phyloP scores from a whole-genome alignment of 2,888 invertebrate genomes.

The Cryptus viduatorius region DNA sequence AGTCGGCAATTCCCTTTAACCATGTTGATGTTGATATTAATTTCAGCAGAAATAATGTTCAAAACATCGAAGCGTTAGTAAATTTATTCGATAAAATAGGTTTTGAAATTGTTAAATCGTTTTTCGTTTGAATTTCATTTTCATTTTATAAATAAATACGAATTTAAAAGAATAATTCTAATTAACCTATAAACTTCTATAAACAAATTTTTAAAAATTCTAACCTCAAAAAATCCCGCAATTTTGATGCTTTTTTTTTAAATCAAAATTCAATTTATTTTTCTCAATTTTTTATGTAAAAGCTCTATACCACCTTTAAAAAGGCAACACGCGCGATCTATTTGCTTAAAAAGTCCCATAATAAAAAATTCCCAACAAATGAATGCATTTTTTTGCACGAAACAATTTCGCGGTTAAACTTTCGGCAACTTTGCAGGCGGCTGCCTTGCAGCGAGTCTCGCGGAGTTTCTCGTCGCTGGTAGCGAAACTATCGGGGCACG shows the following conservation, averaged over 20 bases:
- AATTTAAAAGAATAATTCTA: no score
- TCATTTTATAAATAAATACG: no score
- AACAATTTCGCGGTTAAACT: background rate
- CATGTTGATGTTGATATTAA: background rate
- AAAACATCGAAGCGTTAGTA: background rate
- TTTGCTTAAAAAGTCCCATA: background rate
- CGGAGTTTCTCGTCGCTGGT: conserved; percentile 1
- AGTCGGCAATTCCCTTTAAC: background rate
- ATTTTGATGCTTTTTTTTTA: background rate
- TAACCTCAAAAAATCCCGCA: background rate
- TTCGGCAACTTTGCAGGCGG: background rate
- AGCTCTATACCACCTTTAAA: background rate
- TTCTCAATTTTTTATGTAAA: no score
- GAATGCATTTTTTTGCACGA: background rate
- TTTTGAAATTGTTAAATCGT: no score
- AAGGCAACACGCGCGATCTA: background rate
- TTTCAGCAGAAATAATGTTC: background rate
- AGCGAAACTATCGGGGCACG: conserved; percentile 30
- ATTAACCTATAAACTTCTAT: no score
- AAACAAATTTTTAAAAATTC: no score
- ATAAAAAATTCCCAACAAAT: background rate
- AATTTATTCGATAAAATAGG: no score
- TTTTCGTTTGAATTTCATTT: no score
- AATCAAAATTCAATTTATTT: background rate
- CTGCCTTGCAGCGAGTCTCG: background rate